Evolutionary conservation across 35 echinoderm and acorn worm species (phyloP), one percentile per base, ranked within the genome.

Genomic region (Diadema setosum): DNA sequence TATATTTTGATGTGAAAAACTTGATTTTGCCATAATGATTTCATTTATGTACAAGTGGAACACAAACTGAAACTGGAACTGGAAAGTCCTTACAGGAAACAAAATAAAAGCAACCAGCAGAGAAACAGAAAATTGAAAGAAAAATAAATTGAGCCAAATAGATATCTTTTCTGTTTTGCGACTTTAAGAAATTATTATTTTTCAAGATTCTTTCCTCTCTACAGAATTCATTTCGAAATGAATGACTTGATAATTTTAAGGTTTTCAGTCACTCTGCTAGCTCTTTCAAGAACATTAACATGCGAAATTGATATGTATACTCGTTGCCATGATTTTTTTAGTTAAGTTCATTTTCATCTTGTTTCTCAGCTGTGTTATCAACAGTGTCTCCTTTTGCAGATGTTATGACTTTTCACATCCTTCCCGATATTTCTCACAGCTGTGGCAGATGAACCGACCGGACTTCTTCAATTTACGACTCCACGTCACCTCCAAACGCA

Each of bases 361-460:
- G 5, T 61, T 29, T 17, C 0, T 61, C 58, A 24, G 58, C 60
- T 31, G 8, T 65, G 1, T 65, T 33, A 9, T 15, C 36, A 24
- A 31, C 61, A 31, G 0, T 23, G 26, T 65, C 5, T 65, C 61
- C 36, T 15, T 65, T 34, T 67, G 0, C 5, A 26, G 12, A 8
- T 67, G 27, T 67, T 16, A 15, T 15, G 8, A 33, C 36, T 65
- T 2, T 27, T 23, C 5, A 4, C 37, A 3, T 67, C 12, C 61
- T n/a, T 18, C 63, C 63, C 37, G 8, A 0, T 1, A 20, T 30
- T 18, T 67, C 63, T 74, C 81, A 3, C 36, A 92, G 90, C 60
- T 92, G 20, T 92, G 90, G 90, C 48, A 92, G 24, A 49, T 65
- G 55, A 92, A 92, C 29, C 20, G 84, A 46, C 90, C 90, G 12